Evolutionary conservation across 2,113 vertebrate species (phyloP), one percentile per base, ranked within the genome.

Genomic region (Dasyurus viverrinus): DNA sequence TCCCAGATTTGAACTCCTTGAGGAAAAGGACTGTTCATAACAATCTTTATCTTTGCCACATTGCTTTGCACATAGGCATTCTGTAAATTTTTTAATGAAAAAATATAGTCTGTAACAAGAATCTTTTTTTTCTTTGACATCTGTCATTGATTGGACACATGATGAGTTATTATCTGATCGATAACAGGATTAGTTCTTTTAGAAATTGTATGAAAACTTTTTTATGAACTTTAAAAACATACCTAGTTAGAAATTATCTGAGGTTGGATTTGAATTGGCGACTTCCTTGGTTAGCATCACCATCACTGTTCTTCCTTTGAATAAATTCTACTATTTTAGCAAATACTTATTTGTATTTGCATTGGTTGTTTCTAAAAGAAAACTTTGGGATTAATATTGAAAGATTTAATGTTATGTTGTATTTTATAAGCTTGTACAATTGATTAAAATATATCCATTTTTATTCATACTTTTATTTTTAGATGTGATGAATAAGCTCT

Each of bases 391-490:
- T 42, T 84, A 68, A 89, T n/a, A 3, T 25, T 22, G 24, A 92
- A 10, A 94, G 46, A 94, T 95, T 92, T 91, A 96, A 94, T 53
- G 93, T 97, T 96, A 91, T 96, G 57, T 68, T 94, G 60, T 97
- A 42, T 84, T 84, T 84, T 84, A 42, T 84, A 42, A 84, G 36
- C 0, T 84, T 42, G 42, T n/a, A 42, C 36, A 42, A 42, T 42
- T 42, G n/a, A 84, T 22, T 19, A n/a, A 36, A 36, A 36, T 30
- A 19, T 76, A 19, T 42, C n/a, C 3, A 24, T 55, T 55, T 55
- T 55, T 68, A 36, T 36, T 68, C 57, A 68, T 68, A 68, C 27
- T 68, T 68, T 68, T 84, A 84, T 84, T 84, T 84, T 42, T 84
- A 84, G 68, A 9, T 91, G 11, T 97, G 91, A 96, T 89, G 53